phyloP scores from a whole-genome alignment of 2,113 vertebrate genomes.

The Ammodytes marinus region DNA sequence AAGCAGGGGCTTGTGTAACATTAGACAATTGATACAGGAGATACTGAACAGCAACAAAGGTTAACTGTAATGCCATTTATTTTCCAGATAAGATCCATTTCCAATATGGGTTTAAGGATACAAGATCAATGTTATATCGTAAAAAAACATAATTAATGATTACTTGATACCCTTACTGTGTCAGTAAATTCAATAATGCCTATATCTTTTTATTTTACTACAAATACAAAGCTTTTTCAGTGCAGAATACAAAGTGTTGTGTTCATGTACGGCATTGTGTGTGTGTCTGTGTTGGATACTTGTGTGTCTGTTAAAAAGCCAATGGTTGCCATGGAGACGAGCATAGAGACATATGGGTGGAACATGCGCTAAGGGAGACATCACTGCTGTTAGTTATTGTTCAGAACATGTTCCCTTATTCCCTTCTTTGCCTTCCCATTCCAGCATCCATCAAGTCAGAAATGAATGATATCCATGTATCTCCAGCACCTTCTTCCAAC shows the following conservation, averaged over 20 bases:
- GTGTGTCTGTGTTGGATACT: conserved; percentile 5
- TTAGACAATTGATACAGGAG: not conserved
- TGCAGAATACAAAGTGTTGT: conserved; percentile 13
- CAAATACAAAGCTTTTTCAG: not conserved
- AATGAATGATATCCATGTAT: conserved; percentile 36
- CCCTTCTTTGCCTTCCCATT: conserved; percentile 28
- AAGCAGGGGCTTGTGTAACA: not conserved
- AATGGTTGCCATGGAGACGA: conserved; percentile 80
- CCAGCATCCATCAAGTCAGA: conserved; percentile 11
- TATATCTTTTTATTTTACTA: not conserved
- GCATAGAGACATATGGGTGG: conserved; percentile 60
- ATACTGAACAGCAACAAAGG: not conserved
- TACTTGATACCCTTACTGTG: not conserved
- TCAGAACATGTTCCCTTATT: conserved; percentile 44
- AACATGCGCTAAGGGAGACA: conserved; percentile 60
- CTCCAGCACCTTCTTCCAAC: conserved; percentile 33
- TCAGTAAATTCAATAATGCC: not conserved
- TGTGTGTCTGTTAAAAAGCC: conserved; percentile 44
- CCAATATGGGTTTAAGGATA: not conserved
- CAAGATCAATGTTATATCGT: not conserved
- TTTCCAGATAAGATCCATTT: not conserved
- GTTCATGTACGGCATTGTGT: not conserved
- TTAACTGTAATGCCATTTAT: not conserved
- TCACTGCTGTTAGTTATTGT: conserved; percentile 60
- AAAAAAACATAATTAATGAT: not conserved